Base-by-base conservation (phyloP, 2,888 invertebrate genomes). In the Allacma fusca region DNA sequence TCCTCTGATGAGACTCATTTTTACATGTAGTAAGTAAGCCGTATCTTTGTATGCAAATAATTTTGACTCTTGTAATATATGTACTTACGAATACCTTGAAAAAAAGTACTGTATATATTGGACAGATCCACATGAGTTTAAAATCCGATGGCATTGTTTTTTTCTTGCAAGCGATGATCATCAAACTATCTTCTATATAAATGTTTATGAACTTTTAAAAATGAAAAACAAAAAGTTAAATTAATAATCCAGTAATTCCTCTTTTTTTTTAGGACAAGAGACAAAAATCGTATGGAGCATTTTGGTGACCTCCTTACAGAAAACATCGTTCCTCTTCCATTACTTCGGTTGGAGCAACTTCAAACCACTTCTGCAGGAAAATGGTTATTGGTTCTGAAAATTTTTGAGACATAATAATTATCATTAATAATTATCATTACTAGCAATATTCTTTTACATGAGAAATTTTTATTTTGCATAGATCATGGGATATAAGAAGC, bases 331-430 rank as follows among this genome's bases (percentile, higher is more conserved):
- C 80, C 65, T 81, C 79, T 72, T 82, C 82, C 62, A 81, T 59
- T 19, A 79, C 74, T 21, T 82, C 83, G 1, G 95, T 95, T 85
- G 96, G 95, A 85, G 95, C 95, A 86, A 96, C 95, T 88, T 96
- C 94, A 87, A 96, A 89, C 86, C 93, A 89, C 90, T 95, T 91
- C 89, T 96, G 96, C 86, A 95, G 91, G 88, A 95, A 95, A 85
- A 94, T 92, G 83, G 95, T 96, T 84, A 95, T 91, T 87, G 93
- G 93, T 88, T 94, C 96, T 96, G 91, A 26, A 89, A 89, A 64
- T 26, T 28, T 24, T 65, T 44, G 26, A 62, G 23, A 64, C n/a
- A n/a, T n/a, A n/a, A n/a, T n/a, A n/a, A n/a, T n/a, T n/a, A n/a
- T n/a, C n/a, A n/a, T n/a, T n/a, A n/a, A n/a, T n/a, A n/a, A n/a